Conservation (phyloP, 35 echinoderm and acorn worm species). For the Ptychodera flava region DNA sequence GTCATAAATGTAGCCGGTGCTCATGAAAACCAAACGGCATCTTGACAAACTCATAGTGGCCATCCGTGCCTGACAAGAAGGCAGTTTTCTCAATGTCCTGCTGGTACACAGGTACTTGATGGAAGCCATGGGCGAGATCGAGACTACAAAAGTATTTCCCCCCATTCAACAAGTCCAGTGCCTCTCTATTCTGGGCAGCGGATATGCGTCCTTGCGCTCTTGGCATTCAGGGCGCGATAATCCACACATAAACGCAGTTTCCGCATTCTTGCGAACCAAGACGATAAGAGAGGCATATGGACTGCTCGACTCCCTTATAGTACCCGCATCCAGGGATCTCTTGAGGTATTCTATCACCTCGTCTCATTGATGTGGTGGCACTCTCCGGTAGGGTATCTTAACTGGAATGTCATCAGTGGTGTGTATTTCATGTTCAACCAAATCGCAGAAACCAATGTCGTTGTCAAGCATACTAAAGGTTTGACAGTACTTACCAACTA, state of each 20-base stretch:
- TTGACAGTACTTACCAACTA: too few species aligned
- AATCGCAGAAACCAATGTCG: slow-evolving; percentile 32
- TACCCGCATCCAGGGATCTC: slow-evolving; percentile 19
- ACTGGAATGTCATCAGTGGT: too few species aligned
- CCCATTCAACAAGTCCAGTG: slow-evolving; percentile 42
- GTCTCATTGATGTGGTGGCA: slow-evolving; percentile 54
- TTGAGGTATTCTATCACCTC: slow-evolving; percentile 40
- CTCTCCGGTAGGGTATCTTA: too few species aligned
- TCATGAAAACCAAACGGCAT: slow-evolving; percentile 30
- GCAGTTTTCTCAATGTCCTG: slow-evolving; percentile 50
- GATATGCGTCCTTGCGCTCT: too few species aligned
- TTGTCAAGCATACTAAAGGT: too few species aligned
- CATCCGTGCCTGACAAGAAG: slow-evolving; percentile 35
- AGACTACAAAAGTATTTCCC: slow-evolving; percentile 48
- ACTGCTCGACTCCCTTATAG: slow-evolving; percentile 51
- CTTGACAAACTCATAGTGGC: slow-evolving; percentile 7
- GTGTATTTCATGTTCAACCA: too few species aligned
- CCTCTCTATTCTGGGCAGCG: slow-evolving; percentile 68
- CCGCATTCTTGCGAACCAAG: slow-evolving; percentile 40
- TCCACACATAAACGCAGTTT: too few species aligned
- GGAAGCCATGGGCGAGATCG: slow-evolving; percentile 55
- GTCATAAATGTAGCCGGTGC: slow-evolving; percentile 46
- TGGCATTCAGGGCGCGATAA: too few species aligned
- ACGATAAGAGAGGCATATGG: slow-evolving; percentile 67
- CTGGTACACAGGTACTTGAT: slow-evolving; percentile 41